Percentiles rank a stretch among this genome's conserved stretches.
Conservation (phyloP, 2,888 invertebrate genomes). For the Drosophila testacea region DNA sequence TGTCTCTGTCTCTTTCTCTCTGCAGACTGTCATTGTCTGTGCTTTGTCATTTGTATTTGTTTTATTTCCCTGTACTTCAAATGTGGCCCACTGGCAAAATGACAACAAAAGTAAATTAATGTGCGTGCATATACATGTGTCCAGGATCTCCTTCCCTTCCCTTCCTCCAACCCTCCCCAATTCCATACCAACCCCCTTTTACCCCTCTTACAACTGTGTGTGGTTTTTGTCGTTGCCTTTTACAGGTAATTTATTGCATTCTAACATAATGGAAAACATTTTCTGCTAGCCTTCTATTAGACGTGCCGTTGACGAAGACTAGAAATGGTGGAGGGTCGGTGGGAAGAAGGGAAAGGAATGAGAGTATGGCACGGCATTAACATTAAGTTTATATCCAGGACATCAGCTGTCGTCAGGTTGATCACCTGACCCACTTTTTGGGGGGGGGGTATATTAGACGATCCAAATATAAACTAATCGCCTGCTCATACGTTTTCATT, state of each 20-base stretch:
- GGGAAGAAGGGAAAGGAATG: not conserved
- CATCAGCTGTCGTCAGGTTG: slow-evolving; percentile 74
- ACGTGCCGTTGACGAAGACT: slow-evolving; percentile 30
- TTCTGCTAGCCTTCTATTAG: slow-evolving; percentile 71
- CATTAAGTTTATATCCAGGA: slow-evolving; percentile 78
- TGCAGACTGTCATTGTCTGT: slow-evolving; percentile 41
- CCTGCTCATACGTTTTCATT: slow-evolving; percentile 73
- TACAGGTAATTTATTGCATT: slow-evolving; percentile 83
- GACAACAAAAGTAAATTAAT: slow-evolving; percentile 82
- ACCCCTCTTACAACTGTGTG: slow-evolving; percentile 34
- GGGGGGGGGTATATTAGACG: slow-evolving; percentile 54
- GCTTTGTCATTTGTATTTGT: slow-evolving; percentile 81
- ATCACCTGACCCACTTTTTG: slow-evolving; percentile 67
- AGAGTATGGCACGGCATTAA: slow-evolving; percentile 65
- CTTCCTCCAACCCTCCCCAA: slow-evolving; percentile 9
- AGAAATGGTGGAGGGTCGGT: no score
- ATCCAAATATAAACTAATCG: slow-evolving; percentile 76
- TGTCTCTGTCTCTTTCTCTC: slow-evolving; percentile 3
- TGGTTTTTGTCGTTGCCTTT: slow-evolving; percentile 76
- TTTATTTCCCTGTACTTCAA: slow-evolving; percentile 77
- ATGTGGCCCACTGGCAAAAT: slow-evolving; percentile 82
- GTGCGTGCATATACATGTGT: slow-evolving; percentile 74
- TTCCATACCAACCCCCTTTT: slow-evolving; percentile 6
- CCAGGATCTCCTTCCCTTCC: slow-evolving; percentile 6
- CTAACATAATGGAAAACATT: slow-evolving; percentile 82